phyloP scores from a whole-genome alignment of 2,888 invertebrate genomes.

The Euplagia quadripunctaria region DNA sequence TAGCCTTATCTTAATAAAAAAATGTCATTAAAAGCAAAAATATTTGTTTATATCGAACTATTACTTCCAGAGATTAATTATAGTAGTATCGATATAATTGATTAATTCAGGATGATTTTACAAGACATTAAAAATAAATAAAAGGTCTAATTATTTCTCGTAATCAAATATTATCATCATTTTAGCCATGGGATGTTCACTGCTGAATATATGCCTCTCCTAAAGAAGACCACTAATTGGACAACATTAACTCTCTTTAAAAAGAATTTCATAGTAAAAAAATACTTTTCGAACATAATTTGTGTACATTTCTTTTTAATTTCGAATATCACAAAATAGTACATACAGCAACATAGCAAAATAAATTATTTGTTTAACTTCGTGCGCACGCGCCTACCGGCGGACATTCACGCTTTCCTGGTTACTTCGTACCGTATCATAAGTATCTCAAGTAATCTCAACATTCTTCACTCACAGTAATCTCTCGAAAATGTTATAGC shows the following conservation, averaged over 20 bases:
- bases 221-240: background rate
- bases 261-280: background rate
- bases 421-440: slow-evolving; percentile 36
- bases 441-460: slow-evolving; percentile 7
- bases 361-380: slow-evolving; percentile 49
- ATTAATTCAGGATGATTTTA: no score
- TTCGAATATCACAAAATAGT: slow-evolving; percentile 26
- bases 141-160: no score
- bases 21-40: no score
- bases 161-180: background rate
- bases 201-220: background rate
- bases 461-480: slow-evolving; percentile 12
- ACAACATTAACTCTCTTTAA: no score
- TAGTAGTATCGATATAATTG: no score
- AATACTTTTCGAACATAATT: background rate
- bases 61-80: no score
- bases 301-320: background rate
- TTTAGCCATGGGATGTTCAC: background rate
- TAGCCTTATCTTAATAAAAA: no score
- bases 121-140: no score
- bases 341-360: slow-evolving; percentile 38
- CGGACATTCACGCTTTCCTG: slow-evolving; percentile 77
- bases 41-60: no score
- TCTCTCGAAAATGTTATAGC: slow-evolving; percentile 1
- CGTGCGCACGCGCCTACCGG: slow-evolving; percentile 41